Evolutionary conservation across 2,888 invertebrate genomes (phyloP).

Genomic region (Caenorhabditis wallacei): DNA sequence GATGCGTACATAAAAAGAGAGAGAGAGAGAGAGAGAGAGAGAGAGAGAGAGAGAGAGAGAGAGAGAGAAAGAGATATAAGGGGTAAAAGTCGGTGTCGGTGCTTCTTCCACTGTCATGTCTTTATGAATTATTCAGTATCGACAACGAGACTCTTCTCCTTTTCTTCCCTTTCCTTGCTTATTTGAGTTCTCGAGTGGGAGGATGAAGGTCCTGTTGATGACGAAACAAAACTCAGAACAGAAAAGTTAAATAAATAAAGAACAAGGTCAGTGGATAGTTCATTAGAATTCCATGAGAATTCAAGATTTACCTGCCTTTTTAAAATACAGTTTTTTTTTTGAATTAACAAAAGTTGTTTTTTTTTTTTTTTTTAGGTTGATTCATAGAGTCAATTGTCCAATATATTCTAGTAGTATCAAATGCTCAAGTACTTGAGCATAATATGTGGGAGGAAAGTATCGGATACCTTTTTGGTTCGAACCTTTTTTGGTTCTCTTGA

Average conservation of each 20-base stretch:
- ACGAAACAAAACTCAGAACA: slow-evolving; percentile 5
- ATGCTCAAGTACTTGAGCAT: slow-evolving; percentile 51
- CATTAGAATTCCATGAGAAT: no score
- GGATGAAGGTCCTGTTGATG: slow-evolving; percentile 38
- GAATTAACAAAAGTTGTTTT: not conserved
- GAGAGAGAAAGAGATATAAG: slow-evolving; percentile 36
- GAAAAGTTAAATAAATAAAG: not conserved
- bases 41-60: slow-evolving; percentile 46
- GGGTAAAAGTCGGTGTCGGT: slow-evolving; percentile 62
- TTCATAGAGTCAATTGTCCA: not conserved
- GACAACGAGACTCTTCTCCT: slow-evolving; percentile 59
- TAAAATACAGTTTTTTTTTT: no score
- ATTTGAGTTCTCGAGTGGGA: slow-evolving; percentile 58
- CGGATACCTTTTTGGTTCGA: slow-evolving; percentile 59
- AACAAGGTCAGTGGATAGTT: not conserved
- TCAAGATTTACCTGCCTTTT: no score
- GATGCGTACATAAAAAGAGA: slow-evolving; percentile 29
- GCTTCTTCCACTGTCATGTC: slow-evolving; percentile 57
- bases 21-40: no score
- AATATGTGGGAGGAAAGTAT: slow-evolving; percentile 51
- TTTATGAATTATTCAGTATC: slow-evolving; percentile 60
- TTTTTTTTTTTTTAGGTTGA: not conserved
- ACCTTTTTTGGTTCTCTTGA: slow-evolving; percentile 48
- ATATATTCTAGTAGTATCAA: slow-evolving; percentile 46
- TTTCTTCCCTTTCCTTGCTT: slow-evolving; percentile 12